Conservation (phyloP, 2,113 vertebrate species). For the Crotalus helleri region DNA sequence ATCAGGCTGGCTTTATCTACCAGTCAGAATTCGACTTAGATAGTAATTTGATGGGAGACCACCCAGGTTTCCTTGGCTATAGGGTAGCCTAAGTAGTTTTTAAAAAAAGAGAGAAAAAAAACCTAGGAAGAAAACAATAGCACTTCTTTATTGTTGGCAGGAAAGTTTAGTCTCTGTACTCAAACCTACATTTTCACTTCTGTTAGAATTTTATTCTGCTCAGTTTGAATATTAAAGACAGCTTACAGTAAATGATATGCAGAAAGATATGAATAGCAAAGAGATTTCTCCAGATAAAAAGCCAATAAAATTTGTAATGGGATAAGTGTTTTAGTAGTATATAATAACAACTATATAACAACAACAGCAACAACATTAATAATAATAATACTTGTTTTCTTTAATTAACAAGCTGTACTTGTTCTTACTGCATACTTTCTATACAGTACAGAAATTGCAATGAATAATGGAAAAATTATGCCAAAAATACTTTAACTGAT, state of each 20-base stretch:
- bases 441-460: background rate
- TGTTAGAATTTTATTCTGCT: background rate
- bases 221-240: background rate
- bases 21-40: background rate
- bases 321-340: background rate
- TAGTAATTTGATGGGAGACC: background rate
- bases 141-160: background rate
- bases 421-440: background rate
- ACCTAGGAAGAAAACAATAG: background rate
- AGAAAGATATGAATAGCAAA: background rate
- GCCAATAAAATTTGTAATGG: background rate
- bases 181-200: background rate
- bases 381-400: background rate
- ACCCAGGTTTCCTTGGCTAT: background rate
- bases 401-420: background rate
- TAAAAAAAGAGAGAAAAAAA: background rate
- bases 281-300: background rate
- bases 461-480: background rate
- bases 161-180: background rate
- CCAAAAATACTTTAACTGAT: background rate
- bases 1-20: background rate
- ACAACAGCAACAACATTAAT: too few species aligned
- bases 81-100: background rate
- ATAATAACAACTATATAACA: too few species aligned
- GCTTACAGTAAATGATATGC: background rate